Conservation (phyloP, 2,797 vertebrate genomes). For the Halcyon chelicuti region DNA sequence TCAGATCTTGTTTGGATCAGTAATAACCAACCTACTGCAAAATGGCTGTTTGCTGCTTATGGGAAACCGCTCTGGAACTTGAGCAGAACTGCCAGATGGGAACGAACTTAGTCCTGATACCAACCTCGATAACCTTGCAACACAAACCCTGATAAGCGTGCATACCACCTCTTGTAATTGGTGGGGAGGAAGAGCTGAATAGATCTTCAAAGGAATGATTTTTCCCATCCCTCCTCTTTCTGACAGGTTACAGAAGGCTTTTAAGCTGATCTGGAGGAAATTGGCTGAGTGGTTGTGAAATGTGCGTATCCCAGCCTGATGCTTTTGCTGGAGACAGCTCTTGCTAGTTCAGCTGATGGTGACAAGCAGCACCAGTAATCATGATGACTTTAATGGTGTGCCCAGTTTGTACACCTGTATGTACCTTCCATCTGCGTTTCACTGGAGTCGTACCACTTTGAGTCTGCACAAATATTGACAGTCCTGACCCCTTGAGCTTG, state of each 20-base stretch:
- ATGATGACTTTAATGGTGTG: neutral
- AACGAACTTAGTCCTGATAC: neutral
- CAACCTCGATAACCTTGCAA: neutral
- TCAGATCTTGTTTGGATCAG: neutral
- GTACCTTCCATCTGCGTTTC: accelerated
- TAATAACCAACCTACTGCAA: neutral
- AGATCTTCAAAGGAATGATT: neutral
- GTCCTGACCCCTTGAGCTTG: neutral
- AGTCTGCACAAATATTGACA: no score
- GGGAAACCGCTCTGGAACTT: neutral
- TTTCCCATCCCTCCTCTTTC: neutral
- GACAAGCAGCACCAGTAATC: no score
- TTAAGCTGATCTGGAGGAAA: neutral
- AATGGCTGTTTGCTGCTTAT: neutral
- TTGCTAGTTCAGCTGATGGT: neutral
- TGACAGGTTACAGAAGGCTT: neutral
- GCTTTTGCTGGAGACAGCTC: neutral
- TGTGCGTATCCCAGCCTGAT: accelerated
- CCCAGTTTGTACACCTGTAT: neutral
- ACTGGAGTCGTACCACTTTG: neutral
- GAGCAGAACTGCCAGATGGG: neutral
- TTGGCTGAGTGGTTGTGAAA: no score
- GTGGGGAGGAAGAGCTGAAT: neutral
- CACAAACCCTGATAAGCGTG: neutral
- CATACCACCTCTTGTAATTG: accelerated